Evolutionary conservation across 1,140 invertebrate species (phyloP), one percentile per base, ranked within the genome.

Genomic region (Drosophila malerkotliana): DNA sequence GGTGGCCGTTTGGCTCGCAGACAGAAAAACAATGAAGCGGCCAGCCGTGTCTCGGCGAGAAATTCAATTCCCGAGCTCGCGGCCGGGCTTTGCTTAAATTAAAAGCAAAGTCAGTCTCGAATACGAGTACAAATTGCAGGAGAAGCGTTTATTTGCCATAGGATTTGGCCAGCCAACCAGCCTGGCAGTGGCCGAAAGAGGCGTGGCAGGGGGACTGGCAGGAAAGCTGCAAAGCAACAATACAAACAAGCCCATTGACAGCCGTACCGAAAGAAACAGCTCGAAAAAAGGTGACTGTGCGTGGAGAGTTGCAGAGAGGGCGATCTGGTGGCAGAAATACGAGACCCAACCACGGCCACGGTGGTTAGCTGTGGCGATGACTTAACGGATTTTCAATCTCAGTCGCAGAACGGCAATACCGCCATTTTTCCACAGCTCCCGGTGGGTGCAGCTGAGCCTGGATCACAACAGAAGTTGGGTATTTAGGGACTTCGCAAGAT

Each of bases 321-420:
- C 48, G 47, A 51, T 68, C 9, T 28, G 66, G 24, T 37, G 34
- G 34, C 34, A n/a, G 34, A 37, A 54, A 68, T 68, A 58, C 54
- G 78, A 61, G 47, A 66, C 58, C 61, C 71, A 55, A 59, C 74
- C 55, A 67, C 48, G 77, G 74, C 73, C 83, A 79, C 83, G 82
- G 82, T 66, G 82, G 82, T 88, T 88, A 88, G 83, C 79, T 72
- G 62, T 76, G 83, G 79, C 83, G 79, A 88, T 88, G 83, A 88
- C 83, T 88, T 88, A 88, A 88, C 83, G 83, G 83, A 88, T 88
- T 88, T 88, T 79, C 83, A 88, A 85, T 85, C 82, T 85, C 82
- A 83, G 75, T 62, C 79, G 15, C 66, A 49, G 34, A 10, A n/a
- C 10, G 34, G 34, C 34, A 37, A n/a, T 37, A 37, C 34, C 12